A percentile compares a stretch with the other conserved stretches of the same genome.
Evolutionary conservation across 2,888 invertebrate genomes (phyloP).

Genomic region (Diabrotica balteata): DNA sequence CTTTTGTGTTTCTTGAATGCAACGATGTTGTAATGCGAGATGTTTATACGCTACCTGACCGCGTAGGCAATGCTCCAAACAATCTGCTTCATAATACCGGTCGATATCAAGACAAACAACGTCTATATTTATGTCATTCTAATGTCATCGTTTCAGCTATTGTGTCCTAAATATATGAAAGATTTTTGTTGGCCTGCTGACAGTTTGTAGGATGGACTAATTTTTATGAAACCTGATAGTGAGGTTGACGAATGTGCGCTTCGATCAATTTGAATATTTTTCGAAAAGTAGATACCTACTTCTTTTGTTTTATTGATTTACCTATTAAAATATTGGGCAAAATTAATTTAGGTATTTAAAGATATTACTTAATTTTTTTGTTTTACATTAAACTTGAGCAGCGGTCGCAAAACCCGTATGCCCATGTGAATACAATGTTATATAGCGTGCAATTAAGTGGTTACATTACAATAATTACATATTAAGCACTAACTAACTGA

Average conservation of each 20-base stretch:
- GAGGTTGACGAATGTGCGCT: constrained; percentile 10
- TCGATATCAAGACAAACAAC: constrained; percentile 58
- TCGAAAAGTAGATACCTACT: no score
- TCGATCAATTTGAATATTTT: no score
- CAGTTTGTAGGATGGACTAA: constrained; percentile 15
- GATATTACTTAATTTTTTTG: no score
- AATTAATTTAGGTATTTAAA: no score
- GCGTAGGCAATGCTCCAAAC: constrained; percentile 55
- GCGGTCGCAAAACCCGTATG: no score
- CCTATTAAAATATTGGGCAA: no score
- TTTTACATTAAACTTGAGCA: no score
- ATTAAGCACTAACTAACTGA: no score
- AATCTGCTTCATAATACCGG: constrained; percentile 48
- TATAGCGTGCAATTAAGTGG: no score
- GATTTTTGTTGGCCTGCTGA: constrained; percentile 23
- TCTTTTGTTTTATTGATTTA: no score
- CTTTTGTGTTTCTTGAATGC: constrained; percentile 53
- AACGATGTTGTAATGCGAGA: constrained; percentile 58
- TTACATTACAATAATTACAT: no score
- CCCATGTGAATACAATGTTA: no score
- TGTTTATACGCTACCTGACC: constrained; percentile 56
- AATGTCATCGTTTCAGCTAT: constrained; percentile 58
- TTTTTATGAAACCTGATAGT: constrained; percentile 25
- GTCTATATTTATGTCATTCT: constrained; percentile 61
- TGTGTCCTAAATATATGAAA: constrained; percentile 54